These are phyloP conservation scores for Exephanes ischioxanthus DNA, from an alignment of 2,888 invertebrate genomes.

Conservation along the genomic window DNA sequence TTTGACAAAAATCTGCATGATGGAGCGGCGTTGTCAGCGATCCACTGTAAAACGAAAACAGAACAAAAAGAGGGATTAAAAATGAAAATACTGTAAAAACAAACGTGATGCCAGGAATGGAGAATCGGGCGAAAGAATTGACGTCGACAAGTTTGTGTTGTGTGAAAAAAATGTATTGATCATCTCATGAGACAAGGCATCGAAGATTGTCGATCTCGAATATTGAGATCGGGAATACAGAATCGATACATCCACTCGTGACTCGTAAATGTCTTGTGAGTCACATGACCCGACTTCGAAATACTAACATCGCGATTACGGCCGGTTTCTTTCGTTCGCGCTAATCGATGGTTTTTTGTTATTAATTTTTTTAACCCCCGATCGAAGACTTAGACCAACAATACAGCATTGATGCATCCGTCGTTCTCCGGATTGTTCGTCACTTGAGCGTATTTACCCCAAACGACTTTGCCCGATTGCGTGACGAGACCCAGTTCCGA, in stretches of 20 bases:
- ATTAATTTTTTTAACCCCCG: conserved; percentile 14
- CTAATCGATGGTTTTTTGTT: not conserved
- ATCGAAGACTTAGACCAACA: conserved; percentile 90
- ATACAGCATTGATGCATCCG: conserved; percentile 99
- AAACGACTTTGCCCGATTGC: conserved; percentile 99
- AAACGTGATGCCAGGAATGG: conserved; percentile 8
- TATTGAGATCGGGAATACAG: conserved; percentile 66
- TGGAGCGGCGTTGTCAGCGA: conserved; percentile 77
- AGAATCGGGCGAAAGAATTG: conserved; percentile 68
- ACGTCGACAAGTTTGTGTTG: conserved; percentile 20
- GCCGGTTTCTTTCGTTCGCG: conserved; percentile 1
- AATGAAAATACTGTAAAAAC: not conserved
- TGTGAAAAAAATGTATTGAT: conserved; percentile 15
- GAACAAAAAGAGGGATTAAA: conserved; percentile 24
- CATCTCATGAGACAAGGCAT: conserved; percentile 24
- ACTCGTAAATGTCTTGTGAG: conserved; percentile 1
- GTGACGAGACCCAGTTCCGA: conserved; percentile 99
- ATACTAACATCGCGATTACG: not conserved
- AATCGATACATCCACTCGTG: conserved; percentile 34
- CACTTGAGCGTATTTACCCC: conserved; percentile 99
- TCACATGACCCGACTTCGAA: not conserved
- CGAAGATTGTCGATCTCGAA: conserved; percentile 1
- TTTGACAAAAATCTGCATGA: conserved; percentile 99
- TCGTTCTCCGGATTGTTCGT: conserved; percentile 99
- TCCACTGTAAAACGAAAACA: conserved; percentile 67